Base-by-base conservation (phyloP, 1,140 invertebrate species). In the Dinoponera quadriceps region DNA sequence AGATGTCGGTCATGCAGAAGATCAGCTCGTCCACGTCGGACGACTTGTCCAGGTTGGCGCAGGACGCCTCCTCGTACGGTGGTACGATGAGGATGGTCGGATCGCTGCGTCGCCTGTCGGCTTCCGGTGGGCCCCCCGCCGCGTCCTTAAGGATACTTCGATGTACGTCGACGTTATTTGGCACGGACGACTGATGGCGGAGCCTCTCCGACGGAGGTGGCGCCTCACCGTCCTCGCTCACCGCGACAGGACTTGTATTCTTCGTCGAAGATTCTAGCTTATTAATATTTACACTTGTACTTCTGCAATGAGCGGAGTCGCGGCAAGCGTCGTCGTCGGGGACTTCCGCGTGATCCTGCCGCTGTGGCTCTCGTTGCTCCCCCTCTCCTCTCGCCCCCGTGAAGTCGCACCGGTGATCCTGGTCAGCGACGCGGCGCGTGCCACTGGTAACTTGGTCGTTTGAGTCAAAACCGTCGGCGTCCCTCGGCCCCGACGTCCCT, bases 21-120 rank as follows among this genome's bases (percentile, higher is more conserved):
- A 90, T 89, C 13, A 91, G 72, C 49, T 91, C 87, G 63, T 88
- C 89, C n/a, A 63, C 75, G 20, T 88, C 68, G 5, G 87, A 87
- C 27, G 87, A 87, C 27, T 82, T 85, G 44, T 84, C 62, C 22
- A 72, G 48, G 54, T 22, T 72, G 48, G 54, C 66, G 20, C 25
- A n/a, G n/a, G n/a, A 54, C 27, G n/a, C 27, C 25, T 80, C 51
- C 38, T 80, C 51, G 25, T 80, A 69, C 18, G 75, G 51, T n/a
- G 51, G 51, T n/a, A 33, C 71, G 16, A 80, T 22, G 14, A 71
- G 75, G 16, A 80, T 80, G n/a, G 51, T 80, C n/a, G 75, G 65
- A 11, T 80, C 75, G 25, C 48, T 48, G 3, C 51, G 65, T 18
- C 48, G 63, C n/a, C 44, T 9, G 0, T 75, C 25, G 22, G 3